phyloP scores from a whole-genome alignment of 2,888 invertebrate species.

The Clusia tigrina region DNA sequence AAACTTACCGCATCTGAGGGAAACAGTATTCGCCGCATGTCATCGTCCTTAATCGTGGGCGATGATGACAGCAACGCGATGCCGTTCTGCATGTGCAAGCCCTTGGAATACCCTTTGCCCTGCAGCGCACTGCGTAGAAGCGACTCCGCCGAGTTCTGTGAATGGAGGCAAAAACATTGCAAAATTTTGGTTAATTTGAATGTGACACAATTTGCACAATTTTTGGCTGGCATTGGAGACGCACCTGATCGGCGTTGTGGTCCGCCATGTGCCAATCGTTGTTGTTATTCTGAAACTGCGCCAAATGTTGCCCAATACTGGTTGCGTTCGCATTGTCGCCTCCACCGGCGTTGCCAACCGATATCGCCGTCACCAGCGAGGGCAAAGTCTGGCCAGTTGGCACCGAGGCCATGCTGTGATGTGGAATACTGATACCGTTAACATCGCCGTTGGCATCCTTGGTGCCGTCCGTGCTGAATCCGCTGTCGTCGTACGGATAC shows the following conservation, averaged over 20 bases:
- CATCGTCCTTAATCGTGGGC: conserved; percentile 69
- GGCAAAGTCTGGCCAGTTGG: conserved; percentile 48
- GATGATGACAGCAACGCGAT: conserved; percentile 55
- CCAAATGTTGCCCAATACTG: conserved; percentile 67
- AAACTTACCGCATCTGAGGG: conserved; percentile 64
- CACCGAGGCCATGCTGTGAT: conserved; percentile 24
- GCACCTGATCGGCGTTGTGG: conserved; percentile 70
- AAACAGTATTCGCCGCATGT: conserved; percentile 68
- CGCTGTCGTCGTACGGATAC: conserved; percentile 81
- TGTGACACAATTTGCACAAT: too few relatives aligned
- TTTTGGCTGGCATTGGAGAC: conserved; percentile 8
- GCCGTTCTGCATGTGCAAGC: conserved; percentile 62
- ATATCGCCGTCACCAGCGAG: conserved; percentile 56
- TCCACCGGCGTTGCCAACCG: conserved; percentile 41
- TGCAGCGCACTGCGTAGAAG: conserved; percentile 83
- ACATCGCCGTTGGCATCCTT: conserved; percentile 57
- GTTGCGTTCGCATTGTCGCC: conserved; percentile 32
- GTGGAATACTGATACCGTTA: conserved; percentile 47
- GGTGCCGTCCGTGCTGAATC: conserved; percentile 71
- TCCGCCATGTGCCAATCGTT: conserved; percentile 84
- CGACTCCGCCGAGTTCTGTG: conserved; percentile 71
- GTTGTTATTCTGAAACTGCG: conserved; percentile 73
- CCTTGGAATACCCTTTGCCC: conserved; percentile 72
- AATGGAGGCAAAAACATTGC: conserved; percentile 9
- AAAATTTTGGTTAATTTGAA: too few relatives aligned